Conservation (phyloP, 2,888 invertebrate genomes). For the Tachina fera region DNA sequence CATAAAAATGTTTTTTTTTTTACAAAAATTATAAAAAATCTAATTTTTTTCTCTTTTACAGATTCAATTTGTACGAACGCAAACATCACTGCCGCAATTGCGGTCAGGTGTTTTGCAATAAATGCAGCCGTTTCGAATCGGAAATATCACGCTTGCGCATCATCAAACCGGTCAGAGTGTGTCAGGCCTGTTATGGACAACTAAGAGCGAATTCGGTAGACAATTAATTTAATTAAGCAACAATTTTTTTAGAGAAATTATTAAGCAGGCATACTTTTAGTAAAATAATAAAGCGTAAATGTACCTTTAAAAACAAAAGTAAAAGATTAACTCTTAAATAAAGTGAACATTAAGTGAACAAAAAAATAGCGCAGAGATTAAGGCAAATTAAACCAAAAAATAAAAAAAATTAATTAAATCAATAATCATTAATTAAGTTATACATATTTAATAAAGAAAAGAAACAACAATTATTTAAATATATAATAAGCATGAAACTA, state of each 20-base stretch:
- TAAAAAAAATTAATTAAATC: conserved; percentile 17
- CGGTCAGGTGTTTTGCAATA: conserved; percentile 98
- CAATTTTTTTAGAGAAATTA: conserved; percentile 40
- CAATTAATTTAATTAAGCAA: conserved; percentile 74
- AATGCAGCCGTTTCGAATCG: conserved; percentile 97
- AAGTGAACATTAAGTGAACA: conserved; percentile 51
- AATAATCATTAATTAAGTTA: conserved; percentile 40
- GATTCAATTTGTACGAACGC: conserved; percentile 96
- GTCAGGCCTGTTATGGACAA: conserved; percentile 93
- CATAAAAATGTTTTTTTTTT: background rate
- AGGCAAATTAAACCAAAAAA: conserved; percentile 48
- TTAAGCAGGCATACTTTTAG: conserved; percentile 12
- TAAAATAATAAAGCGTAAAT: conserved; percentile 59
- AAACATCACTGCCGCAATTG: conserved; percentile 99
- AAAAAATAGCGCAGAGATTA: conserved; percentile 15
- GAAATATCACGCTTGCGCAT: conserved; percentile 97
- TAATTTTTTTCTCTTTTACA: conserved; percentile 72
- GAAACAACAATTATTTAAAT: conserved; percentile 19
- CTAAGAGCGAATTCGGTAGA: conserved; percentile 82
- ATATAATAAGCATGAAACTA: conserved; percentile 7
- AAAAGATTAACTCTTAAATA: conserved; percentile 57
- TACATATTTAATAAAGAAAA: conserved; percentile 28
- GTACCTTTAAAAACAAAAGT: conserved; percentile 57
- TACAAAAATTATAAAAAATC: background rate
- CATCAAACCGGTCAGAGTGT: conserved; percentile 96